These are phyloP conservation scores for Amphipyra berbera DNA, from an alignment of 2,888 invertebrate species.

Conservation along the genomic window DNA sequence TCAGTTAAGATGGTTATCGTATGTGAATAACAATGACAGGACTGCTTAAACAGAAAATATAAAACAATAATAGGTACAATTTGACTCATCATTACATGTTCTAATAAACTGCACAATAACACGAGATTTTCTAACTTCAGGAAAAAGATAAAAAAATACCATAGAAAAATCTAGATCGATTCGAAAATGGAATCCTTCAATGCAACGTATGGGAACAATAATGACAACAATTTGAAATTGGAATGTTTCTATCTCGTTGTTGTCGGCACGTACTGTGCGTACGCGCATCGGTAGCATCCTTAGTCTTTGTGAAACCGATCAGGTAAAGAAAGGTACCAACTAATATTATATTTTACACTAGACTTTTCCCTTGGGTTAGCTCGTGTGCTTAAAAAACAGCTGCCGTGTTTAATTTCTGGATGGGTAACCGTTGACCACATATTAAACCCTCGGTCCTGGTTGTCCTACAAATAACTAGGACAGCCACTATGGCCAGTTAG, in stretches of 20 bases:
- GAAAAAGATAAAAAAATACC: neutral
- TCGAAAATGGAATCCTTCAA: constrained; percentile 36
- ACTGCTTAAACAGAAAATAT: too few relatives aligned
- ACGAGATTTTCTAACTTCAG: constrained; percentile 3
- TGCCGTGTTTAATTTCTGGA: too few relatives aligned
- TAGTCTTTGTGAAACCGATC: constrained; percentile 27
- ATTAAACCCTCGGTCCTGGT: too few relatives aligned
- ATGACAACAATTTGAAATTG: constrained; percentile 67
- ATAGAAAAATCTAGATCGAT: constrained; percentile 8
- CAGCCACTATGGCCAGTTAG: too few relatives aligned
- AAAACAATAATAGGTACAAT: too few relatives aligned
- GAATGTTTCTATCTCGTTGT: constrained; percentile 65
- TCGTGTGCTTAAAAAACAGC: too few relatives aligned
- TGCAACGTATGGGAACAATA: constrained; percentile 60
- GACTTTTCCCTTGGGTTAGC: neutral
- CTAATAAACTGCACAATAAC: too few relatives aligned
- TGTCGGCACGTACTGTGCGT: constrained; percentile 62
- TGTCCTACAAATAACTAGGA: too few relatives aligned
- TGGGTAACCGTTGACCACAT: too few relatives aligned
- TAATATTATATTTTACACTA: neutral
- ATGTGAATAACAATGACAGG: too few relatives aligned
- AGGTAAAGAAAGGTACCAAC: neutral
- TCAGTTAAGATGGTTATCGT: too few relatives aligned
- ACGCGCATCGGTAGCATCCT: constrained; percentile 65
- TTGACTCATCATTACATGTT: too few relatives aligned